Percentiles rank a stretch among this genome's conserved stretches.
These are phyloP conservation scores for Macrotrachela quadricornifera DNA, from an alignment of 1,140 invertebrate genomes.

Conservation along the genomic window DNA sequence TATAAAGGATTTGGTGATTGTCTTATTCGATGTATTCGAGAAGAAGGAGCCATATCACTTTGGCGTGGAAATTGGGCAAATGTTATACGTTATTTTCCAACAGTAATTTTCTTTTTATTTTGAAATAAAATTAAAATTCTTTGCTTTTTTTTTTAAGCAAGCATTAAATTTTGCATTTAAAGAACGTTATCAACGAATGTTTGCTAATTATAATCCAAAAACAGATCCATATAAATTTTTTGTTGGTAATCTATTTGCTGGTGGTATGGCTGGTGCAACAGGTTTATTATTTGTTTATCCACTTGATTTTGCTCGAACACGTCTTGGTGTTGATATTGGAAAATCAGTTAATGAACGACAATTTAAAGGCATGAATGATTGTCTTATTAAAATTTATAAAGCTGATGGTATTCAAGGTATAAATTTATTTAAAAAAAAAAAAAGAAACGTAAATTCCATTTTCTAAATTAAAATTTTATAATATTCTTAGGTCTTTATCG, in stretches of 20 bases:
- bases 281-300: neutral
- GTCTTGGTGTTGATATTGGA: neutral
- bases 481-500: constrained; percentile 10
- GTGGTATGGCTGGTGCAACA: neutral
- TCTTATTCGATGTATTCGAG: constrained; percentile 53
- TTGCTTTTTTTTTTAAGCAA: constrained; percentile 4
- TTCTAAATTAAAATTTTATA: no score
- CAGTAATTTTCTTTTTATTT: neutral
- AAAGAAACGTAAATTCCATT: no score
- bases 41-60: constrained; percentile 18
- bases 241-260: neutral
- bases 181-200: neutral
- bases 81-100: constrained; percentile 21
- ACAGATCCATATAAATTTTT: neutral
- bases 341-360: constrained; percentile 15
- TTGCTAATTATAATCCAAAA: neutral
- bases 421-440: no score
- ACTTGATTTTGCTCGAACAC: neutral
- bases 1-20: constrained; percentile 50
- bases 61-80: constrained; percentile 21
- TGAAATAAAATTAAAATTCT: no score
- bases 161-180: constrained; percentile 19
- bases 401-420: constrained; percentile 19
- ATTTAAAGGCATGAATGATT: constrained; percentile 27
- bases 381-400: constrained; percentile 24